These are phyloP conservation scores for Chelon auratus DNA, from an alignment of 2,797 vertebrate genomes.

Conservation along the genomic window DNA sequence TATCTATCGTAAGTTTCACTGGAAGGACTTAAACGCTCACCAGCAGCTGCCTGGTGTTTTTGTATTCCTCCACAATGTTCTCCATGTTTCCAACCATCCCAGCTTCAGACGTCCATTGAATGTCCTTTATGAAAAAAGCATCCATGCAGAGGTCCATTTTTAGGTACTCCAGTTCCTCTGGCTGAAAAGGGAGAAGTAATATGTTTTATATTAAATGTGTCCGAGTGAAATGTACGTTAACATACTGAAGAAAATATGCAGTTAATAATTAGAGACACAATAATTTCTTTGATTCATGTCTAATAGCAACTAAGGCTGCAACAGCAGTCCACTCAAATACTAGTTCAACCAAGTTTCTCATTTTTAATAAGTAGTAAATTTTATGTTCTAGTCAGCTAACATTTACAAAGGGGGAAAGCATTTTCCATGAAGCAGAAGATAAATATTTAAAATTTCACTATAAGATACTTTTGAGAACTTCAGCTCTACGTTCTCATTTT, in stretches of 20 bases:
- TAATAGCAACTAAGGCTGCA: too few species aligned
- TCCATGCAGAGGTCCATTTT: slow-evolving; percentile 88
- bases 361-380: too few species aligned
- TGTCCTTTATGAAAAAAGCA: slow-evolving; percentile 82
- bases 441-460: too few species aligned
- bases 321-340: too few species aligned
- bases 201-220: background rate
- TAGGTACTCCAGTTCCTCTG: slow-evolving; percentile 85
- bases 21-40: slow-evolving; percentile 78
- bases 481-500: too few species aligned
- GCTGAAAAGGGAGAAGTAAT: slow-evolving; percentile 73
- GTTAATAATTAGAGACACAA: background rate
- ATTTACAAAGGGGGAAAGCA: too few species aligned
- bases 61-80: slow-evolving; percentile 89
- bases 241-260: background rate
- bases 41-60: slow-evolving; percentile 84
- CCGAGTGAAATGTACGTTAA: background rate
- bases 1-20: background rate
- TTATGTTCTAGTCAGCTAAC: too few species aligned
- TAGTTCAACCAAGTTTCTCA: too few species aligned
- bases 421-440: too few species aligned
- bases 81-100: slow-evolving; percentile 91
- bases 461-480: too few species aligned
- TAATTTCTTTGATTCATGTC: background rate
- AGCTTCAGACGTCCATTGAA: slow-evolving; percentile 86